These are phyloP conservation scores for Bacillus rossius DNA, from an alignment of 1,140 invertebrate genomes.

Conservation along the genomic window DNA sequence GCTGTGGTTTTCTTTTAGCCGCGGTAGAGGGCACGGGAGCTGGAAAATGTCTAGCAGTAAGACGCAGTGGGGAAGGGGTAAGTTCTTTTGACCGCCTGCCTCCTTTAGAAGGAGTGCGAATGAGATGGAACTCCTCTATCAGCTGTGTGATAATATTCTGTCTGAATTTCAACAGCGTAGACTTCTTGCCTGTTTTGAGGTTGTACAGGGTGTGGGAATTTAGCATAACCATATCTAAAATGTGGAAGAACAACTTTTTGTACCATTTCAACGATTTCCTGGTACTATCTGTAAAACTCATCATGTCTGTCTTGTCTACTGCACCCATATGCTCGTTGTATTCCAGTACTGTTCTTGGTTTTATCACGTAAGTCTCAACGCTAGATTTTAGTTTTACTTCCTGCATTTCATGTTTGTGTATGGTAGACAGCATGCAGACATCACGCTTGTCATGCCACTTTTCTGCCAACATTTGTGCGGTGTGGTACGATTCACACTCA, in stretches of 20 bases:
- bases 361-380: conserved; percentile 24
- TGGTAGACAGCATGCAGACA: conserved; percentile 31
- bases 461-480: conserved; percentile 27
- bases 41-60: no score
- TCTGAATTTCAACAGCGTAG: no score
- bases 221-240: conserved; percentile 6
- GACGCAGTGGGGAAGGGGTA: no score
- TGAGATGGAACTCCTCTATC: no score
- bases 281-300: conserved; percentile 19
- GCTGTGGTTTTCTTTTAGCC: no score
- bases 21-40: no score
- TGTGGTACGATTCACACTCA: conserved; percentile 23
- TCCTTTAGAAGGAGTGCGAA: no score
- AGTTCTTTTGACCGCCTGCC: no score
- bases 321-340: conserved; percentile 35
- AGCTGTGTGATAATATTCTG: no score
- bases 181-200: no score
- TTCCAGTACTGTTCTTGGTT: conserved; percentile 22
- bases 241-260: conserved; percentile 19
- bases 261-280: conserved; percentile 17
- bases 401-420: conserved; percentile 24
- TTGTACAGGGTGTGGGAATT: neutral
- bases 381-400: conserved; percentile 20
- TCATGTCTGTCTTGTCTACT: conserved; percentile 34
- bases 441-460: conserved; percentile 33